phyloP scores from a whole-genome alignment of 2,888 invertebrate species.

The Lottia gigantea region DNA sequence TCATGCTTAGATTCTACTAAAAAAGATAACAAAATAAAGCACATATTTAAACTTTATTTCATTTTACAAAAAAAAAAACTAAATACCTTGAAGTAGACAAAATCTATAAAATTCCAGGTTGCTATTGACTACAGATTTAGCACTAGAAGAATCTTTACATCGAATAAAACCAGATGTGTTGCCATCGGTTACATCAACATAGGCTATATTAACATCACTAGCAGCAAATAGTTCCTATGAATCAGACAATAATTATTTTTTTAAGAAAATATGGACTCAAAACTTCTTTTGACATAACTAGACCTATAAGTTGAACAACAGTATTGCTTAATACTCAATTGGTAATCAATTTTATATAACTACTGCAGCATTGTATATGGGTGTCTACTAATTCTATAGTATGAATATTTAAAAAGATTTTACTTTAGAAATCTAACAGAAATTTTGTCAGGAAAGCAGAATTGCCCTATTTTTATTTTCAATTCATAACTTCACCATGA shows the following conservation, averaged over 20 bases:
- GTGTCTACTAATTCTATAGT: no score
- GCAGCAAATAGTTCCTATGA: slow-evolving; percentile 42
- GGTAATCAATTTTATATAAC: no score
- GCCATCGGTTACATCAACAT: slow-evolving; percentile 83
- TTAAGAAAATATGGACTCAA: no score
- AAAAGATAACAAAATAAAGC: neutral
- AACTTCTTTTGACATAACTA: no score
- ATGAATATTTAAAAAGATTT: no score
- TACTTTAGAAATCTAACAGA: no score
- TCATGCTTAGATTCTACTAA: neutral
- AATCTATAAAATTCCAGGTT: slow-evolving; percentile 56
- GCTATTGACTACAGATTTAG: slow-evolving; percentile 66
- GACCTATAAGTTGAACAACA: no score
- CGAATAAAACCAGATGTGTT: slow-evolving; percentile 74
- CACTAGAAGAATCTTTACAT: slow-evolving; percentile 72
- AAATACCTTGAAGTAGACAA: slow-evolving; percentile 68
- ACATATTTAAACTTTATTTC: slow-evolving; percentile 7
- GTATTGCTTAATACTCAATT: neutral
- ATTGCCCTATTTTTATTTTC: no score
- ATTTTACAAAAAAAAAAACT: slow-evolving; percentile 25
- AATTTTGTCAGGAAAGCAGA: no score
- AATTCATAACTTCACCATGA: no score
- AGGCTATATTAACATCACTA: slow-evolving; percentile 74
- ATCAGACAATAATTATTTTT: neutral
- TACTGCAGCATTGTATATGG: no score